Conservation (phyloP, 2,888 invertebrate species). For the Clanis bilineata region DNA sequence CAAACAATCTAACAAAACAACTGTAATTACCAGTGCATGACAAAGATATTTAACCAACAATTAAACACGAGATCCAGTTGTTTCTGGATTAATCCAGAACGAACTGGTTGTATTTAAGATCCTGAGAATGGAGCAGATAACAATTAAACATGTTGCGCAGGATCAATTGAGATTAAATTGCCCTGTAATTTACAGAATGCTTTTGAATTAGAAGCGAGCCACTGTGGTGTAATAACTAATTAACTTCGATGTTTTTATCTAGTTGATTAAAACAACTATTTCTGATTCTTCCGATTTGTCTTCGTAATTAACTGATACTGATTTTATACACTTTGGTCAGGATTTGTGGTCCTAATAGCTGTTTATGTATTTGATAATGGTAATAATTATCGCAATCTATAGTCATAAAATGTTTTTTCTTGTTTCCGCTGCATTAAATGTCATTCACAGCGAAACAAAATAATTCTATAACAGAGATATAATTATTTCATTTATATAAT, state of each 20-base stretch:
- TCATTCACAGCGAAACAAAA: no score
- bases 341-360: no score
- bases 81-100: not conserved
- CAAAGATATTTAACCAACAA: slow-evolving; percentile 4
- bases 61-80: not conserved
- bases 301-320: no score
- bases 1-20: not conserved
- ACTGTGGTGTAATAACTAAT: not conserved
- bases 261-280: no score
- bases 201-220: not conserved
- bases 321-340: no score
- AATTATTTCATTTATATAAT: no score
- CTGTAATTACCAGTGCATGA: not conserved
- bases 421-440: no score
- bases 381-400: no score
- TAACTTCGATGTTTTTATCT: not conserved
- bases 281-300: no score
- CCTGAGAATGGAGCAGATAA: not conserved
- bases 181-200: not conserved
- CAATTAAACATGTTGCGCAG: not conserved
- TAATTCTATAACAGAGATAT: no score
- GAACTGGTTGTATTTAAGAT: slow-evolving; percentile 3
- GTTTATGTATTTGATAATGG: no score
- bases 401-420: no score
- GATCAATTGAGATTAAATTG: slow-evolving; percentile 13